phyloP scores from a whole-genome alignment of 2,888 invertebrate genomes.

The Lochmaea capreae region DNA sequence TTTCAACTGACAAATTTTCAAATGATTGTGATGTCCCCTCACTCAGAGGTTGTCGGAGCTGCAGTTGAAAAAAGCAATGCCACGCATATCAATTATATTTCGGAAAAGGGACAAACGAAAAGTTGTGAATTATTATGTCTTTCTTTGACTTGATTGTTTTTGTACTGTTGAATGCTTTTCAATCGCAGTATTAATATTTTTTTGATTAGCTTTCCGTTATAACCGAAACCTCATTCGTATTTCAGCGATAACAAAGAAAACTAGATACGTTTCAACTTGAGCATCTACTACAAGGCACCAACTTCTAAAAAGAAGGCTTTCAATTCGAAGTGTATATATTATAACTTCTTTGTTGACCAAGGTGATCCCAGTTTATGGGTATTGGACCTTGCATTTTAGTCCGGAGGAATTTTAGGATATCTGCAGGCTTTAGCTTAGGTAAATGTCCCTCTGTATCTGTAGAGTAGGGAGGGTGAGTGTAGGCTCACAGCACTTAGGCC shows the following conservation, averaged over 20 bases:
- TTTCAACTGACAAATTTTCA: conserved; percentile 42
- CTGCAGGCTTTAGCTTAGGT: too few species aligned
- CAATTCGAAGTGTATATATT: too few species aligned
- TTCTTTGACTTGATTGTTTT: conserved; percentile 31
- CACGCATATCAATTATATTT: conserved; percentile 39
- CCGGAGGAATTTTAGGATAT: too few species aligned
- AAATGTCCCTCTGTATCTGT: too few species aligned
- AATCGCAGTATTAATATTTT: neutral
- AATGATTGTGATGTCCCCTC: conserved; percentile 43
- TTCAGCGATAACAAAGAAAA: neutral
- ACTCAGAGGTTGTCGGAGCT: conserved; percentile 41
- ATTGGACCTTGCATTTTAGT: too few species aligned
- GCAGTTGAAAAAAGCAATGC: conserved; percentile 38
- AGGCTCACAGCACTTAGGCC: too few species aligned
- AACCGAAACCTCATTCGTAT: neutral
- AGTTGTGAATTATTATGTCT: conserved; percentile 34
- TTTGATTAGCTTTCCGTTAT: neutral
- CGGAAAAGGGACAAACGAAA: conserved; percentile 33
- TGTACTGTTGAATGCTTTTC: conserved; percentile 24
- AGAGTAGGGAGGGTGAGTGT: too few species aligned
- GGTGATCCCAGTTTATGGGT: too few species aligned
- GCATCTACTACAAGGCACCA: too few species aligned
- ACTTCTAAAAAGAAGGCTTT: too few species aligned
- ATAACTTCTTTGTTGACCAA: too few species aligned
- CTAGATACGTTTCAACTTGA: neutral